Evolutionary conservation across 2,113 vertebrate species (phyloP).

Genomic region (Tyto alba): DNA sequence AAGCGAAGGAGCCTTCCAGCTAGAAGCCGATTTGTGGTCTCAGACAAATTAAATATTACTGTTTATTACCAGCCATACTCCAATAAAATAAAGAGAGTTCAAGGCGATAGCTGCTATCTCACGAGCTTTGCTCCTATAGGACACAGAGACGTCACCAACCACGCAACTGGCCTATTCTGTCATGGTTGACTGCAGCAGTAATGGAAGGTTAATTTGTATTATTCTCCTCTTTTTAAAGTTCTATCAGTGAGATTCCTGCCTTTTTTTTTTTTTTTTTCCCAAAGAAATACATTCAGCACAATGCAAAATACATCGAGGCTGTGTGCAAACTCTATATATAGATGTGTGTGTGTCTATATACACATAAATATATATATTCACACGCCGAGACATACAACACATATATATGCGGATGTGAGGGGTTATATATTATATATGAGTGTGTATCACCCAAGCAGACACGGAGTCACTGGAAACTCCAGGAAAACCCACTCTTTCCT

Average conservation of each 20-base stretch:
- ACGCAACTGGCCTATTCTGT: slow-evolving; percentile 72
- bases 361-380: background rate
- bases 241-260: background rate
- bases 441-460: background rate
- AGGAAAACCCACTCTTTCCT: background rate
- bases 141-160: slow-evolving; percentile 75
- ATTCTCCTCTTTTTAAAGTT: slow-evolving; percentile 55
- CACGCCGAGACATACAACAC: background rate
- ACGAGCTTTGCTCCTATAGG: slow-evolving; percentile 79
- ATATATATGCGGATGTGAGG: fast-evolving
- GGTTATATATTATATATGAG: fast-evolving
- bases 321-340: fast-evolving
- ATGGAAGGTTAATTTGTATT: slow-evolving; percentile 64
- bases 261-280: fast-evolving
- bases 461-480: background rate
- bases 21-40: slow-evolving; percentile 66
- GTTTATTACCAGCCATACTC: slow-evolving; percentile 77
- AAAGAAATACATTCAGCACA: background rate
- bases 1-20: slow-evolving; percentile 58
- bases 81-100: slow-evolving; percentile 79
- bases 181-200: slow-evolving; percentile 64
- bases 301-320: background rate
- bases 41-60: slow-evolving; percentile 78
- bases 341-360: fast-evolving
- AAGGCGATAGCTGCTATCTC: slow-evolving; percentile 73